phyloP scores from a whole-genome alignment of 2,888 invertebrate species.

The Oxytorus armatus region DNA sequence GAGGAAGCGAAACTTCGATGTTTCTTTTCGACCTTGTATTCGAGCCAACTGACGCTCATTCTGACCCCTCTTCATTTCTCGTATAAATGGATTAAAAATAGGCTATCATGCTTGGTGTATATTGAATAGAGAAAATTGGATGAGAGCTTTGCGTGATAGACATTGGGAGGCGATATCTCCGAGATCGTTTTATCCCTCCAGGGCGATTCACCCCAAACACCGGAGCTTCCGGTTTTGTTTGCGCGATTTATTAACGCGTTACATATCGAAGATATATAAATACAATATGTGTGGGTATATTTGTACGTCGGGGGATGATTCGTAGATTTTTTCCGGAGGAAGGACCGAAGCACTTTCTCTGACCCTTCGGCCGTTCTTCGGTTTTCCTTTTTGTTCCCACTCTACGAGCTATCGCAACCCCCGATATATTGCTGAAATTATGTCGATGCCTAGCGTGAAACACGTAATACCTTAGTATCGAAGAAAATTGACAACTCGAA shows the following conservation, averaged over 20 bases:
- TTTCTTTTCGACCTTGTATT: too few relatives aligned
- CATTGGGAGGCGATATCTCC: conserved; percentile 1
- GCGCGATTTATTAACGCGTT: conserved; percentile 30
- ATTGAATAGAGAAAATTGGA: conserved; percentile 43
- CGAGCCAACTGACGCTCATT: too few relatives aligned
- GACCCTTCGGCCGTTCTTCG: conserved; percentile 8
- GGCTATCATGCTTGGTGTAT: conserved; percentile 23
- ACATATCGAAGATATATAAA: conserved; percentile 7
- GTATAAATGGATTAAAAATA: conserved; percentile 31
- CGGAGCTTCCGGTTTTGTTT: conserved; percentile 20
- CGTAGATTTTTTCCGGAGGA: conserved; percentile 11
- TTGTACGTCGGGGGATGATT: neutral
- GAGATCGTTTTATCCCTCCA: conserved; percentile 27
- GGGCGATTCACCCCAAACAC: conserved; percentile 2
- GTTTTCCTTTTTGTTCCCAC: conserved; percentile 9
- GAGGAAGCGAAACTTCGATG: too few relatives aligned
- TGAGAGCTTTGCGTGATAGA: conserved; percentile 14
- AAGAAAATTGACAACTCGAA: neutral
- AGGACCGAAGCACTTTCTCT: neutral
- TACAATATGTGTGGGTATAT: neutral
- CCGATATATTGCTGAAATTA: conserved; percentile 28
- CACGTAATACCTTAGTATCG: conserved; percentile 10
- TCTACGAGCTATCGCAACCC: neutral
- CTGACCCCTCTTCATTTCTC: conserved; percentile 19
- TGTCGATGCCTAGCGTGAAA: neutral